A percentile compares a stretch with the other conserved stretches of the same genome.
Evolutionary conservation across 2,113 vertebrate species (phyloP).

Genomic region (Colaptes auratus): DNA sequence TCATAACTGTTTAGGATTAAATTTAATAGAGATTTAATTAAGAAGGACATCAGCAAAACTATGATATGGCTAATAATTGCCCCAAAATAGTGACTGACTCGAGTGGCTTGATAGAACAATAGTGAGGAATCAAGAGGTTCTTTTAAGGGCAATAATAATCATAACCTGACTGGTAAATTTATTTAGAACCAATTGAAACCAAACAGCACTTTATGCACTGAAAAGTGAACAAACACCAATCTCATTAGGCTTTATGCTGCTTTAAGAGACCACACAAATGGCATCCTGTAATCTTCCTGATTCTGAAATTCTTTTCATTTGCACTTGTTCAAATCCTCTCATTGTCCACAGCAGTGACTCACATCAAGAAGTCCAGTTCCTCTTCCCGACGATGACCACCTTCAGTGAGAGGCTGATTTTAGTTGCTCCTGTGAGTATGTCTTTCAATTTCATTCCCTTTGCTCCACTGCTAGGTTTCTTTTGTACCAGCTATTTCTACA

Average conservation of each 20-base stretch:
- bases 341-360: accelerated
- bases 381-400: not conserved
- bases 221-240: not conserved
- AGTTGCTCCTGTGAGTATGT: not conserved
- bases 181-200: conserved; percentile 2
- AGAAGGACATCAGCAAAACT: not conserved
- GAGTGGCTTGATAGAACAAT: not conserved
- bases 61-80: not conserved
- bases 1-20: conserved; percentile 11
- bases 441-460: not conserved
- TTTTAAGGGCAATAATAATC: not conserved
- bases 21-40: conserved; percentile 34
- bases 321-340: not conserved
- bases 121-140: conserved; percentile 1
- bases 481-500: not conserved
- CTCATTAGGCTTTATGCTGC: not conserved
- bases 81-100: not conserved
- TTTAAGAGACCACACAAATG: not conserved
- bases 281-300: not conserved
- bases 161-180: not conserved
- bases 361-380: accelerated
- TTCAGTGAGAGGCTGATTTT: not conserved
- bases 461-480: not conserved
- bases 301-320: not conserved
- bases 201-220: not conserved